phyloP scores from a whole-genome alignment of 2,888 invertebrate species.

The Tinea semifulvella region DNA sequence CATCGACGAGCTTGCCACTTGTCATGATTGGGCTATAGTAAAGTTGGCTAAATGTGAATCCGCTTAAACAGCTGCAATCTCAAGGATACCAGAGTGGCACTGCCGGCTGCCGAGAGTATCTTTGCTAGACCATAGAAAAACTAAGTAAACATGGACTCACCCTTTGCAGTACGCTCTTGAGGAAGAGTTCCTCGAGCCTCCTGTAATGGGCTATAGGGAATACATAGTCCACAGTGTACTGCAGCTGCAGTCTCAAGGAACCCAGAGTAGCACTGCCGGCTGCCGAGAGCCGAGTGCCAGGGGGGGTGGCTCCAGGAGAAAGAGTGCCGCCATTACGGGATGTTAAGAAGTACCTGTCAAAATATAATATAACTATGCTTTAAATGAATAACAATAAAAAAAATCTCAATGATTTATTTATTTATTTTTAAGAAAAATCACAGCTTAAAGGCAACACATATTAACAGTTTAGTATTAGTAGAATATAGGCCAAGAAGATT shows the following conservation, averaged over 20 bases:
- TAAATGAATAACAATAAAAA: too few species aligned
- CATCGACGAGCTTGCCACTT: too few species aligned
- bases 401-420: too few species aligned
- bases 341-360: conserved; percentile 76
- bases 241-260: conserved; percentile 83
- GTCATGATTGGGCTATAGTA: too few species aligned
- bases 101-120: conserved; percentile 66
- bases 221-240: conserved; percentile 90
- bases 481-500: too few species aligned
- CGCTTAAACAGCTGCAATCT: conserved; percentile 84
- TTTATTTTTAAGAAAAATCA: too few species aligned
- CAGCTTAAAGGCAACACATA: too few species aligned
- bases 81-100: conserved; percentile 78
- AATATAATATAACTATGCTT: too few species aligned
- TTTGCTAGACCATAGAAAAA: too few species aligned
- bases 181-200: conserved; percentile 77
- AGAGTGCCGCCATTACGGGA: conserved; percentile 67
- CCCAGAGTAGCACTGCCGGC: conserved; percentile 71
- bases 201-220: conserved; percentile 85
- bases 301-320: conserved; percentile 78
- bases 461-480: too few species aligned
- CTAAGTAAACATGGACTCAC: conserved; percentile 39
- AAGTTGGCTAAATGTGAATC: too few species aligned
- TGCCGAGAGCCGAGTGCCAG: conserved; percentile 74
- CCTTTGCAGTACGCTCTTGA: conserved; percentile 75